Evolutionary conservation across 2,797 vertebrate species (phyloP).

Genomic region (Pseudochaenichthys georgianus): DNA sequence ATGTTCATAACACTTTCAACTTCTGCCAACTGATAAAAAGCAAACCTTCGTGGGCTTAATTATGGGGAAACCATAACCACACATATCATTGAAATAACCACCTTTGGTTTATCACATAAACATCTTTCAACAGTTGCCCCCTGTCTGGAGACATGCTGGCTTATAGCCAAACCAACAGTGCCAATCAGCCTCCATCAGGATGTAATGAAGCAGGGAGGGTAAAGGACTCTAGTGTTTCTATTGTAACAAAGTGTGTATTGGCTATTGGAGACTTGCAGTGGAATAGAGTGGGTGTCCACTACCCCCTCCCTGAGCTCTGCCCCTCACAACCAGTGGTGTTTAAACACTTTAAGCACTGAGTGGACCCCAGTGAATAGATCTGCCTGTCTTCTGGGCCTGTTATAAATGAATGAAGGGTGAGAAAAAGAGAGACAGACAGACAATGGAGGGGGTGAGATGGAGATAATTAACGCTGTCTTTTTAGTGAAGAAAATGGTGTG

Average conservation of each 20-base stretch:
- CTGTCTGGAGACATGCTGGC: conserved; percentile 41
- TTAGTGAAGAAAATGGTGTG: conserved; percentile 55
- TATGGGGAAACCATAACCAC: background rate
- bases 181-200: conserved; percentile 49
- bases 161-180: conserved; percentile 42
- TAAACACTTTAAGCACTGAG: conserved; percentile 75
- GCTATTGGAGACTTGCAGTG: conserved; percentile 63
- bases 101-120: conserved; percentile 14
- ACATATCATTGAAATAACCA: background rate
- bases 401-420: conserved; percentile 68
- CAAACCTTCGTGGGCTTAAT: background rate
- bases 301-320: conserved; percentile 36
- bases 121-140: conserved; percentile 27
- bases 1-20: background rate
- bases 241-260: conserved; percentile 70
- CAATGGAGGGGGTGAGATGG: conserved; percentile 31
- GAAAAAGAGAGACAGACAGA: conserved; percentile 44
- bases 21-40: background rate
- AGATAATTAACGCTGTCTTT: conserved; percentile 76
- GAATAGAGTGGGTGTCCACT: conserved; percentile 60
- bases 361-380: conserved; percentile 78
- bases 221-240: conserved; percentile 72
- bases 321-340: conserved; percentile 66
- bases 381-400: conserved; percentile 65
- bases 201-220: conserved; percentile 64